A percentile compares a stretch with the other conserved stretches of the same genome.
These are phyloP conservation scores for Leptopilina boulardi DNA, from an alignment of 1,140 invertebrate genomes.

Conservation along the genomic window DNA sequence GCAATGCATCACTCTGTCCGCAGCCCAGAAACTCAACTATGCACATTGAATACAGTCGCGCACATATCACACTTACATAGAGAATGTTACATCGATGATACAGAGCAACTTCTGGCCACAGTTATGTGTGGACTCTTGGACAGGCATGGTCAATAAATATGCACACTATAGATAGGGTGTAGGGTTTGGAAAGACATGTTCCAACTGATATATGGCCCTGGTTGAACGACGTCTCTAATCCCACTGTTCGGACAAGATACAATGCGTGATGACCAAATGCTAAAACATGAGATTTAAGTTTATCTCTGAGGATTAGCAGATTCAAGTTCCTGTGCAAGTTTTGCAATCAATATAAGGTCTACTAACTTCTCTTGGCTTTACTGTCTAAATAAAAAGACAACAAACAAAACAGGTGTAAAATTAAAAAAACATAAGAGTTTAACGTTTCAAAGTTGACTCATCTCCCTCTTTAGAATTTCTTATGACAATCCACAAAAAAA, in stretches of 20 bases:
- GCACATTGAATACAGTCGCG: constrained; percentile 43
- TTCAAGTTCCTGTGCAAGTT: neutral
- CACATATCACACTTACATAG: constrained; percentile 44
- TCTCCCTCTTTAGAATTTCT: too few species aligned
- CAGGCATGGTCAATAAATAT: constrained; percentile 72
- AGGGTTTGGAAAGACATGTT: constrained; percentile 63
- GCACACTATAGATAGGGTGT: constrained; percentile 36
- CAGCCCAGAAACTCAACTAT: constrained; percentile 73
- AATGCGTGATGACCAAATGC: constrained; percentile 61
- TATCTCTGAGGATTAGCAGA: neutral
- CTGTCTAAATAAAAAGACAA: too few species aligned
- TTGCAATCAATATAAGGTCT: neutral
- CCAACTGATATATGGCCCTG: constrained; percentile 69
- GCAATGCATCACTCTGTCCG: constrained; percentile 76
- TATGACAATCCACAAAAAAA: too few species aligned
- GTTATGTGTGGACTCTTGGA: constrained; percentile 47
- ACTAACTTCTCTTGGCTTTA: too few species aligned
- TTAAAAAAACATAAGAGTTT: too few species aligned
- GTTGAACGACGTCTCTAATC: constrained; percentile 75
- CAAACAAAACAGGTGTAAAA: too few species aligned
- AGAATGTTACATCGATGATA: constrained; percentile 57
- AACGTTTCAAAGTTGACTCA: too few species aligned
- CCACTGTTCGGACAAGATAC: constrained; percentile 73
- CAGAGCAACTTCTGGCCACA: constrained; percentile 47
- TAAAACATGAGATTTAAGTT: neutral